Conservation (phyloP, 2,888 invertebrate genomes). For the Formica aserva region DNA sequence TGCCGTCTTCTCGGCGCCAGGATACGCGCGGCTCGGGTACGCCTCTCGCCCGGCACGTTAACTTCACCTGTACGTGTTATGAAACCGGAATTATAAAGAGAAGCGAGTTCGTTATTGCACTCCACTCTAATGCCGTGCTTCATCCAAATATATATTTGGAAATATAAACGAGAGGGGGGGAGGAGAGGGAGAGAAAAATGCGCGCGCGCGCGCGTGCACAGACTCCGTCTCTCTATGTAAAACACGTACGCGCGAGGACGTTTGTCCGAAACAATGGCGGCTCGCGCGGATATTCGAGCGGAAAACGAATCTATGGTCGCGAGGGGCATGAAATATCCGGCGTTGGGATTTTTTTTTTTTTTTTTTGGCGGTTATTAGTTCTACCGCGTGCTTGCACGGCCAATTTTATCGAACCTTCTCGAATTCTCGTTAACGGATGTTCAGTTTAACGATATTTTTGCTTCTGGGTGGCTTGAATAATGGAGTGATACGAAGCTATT, state of each 20-base stretch:
- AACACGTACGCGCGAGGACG: slow-evolving; percentile 52
- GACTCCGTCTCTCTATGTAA: slow-evolving; percentile 37
- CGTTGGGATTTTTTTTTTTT: slow-evolving; percentile 20
- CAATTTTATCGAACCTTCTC: slow-evolving; percentile 28
- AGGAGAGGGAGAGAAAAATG: not conserved
- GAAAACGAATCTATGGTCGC: slow-evolving; percentile 48
- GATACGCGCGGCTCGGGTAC: slow-evolving; percentile 92
- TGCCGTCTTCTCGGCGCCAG: slow-evolving; percentile 94
- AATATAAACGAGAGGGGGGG: slow-evolving; percentile 20
- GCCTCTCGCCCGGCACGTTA: slow-evolving; percentile 90
- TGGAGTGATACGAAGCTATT: not conserved
- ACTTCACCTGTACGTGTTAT: slow-evolving; percentile 84
- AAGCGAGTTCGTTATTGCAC: slow-evolving; percentile 70
- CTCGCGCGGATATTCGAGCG: slow-evolving; percentile 36
- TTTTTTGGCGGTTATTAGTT: slow-evolving; percentile 35
- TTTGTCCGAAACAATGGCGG: slow-evolving; percentile 46
- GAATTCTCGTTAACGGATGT: slow-evolving; percentile 43
- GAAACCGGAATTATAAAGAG: slow-evolving; percentile 75
- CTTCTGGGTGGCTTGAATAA: slow-evolving; percentile 17
- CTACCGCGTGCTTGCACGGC: slow-evolving; percentile 5
- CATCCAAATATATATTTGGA: slow-evolving; percentile 60
- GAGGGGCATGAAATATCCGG: slow-evolving; percentile 49
- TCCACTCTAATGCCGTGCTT: slow-evolving; percentile 42
- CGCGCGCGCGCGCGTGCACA: not conserved
- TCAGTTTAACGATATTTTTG: slow-evolving; percentile 18